Base-by-base conservation (phyloP, 1,140 invertebrate species). In the Macrostomum lignano region DNA sequence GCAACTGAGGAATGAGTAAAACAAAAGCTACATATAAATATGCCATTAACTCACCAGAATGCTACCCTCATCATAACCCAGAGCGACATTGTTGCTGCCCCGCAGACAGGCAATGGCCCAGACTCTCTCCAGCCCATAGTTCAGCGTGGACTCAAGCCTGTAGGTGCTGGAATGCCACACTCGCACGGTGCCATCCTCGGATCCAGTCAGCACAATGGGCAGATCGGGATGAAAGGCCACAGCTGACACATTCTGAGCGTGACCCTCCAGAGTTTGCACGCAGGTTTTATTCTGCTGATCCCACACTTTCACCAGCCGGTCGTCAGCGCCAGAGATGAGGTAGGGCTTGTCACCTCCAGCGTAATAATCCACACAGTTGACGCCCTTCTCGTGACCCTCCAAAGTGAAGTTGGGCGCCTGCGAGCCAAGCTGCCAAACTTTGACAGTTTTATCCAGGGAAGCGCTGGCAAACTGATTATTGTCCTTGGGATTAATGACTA, bases 381-480 rank as follows among this genome's bases (percentile, higher is more conserved):
- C 81, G 25, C 88, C 88, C 51, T 94, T 94, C 42, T 93, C 84
- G 45, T 98, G 91, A 0, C 88, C 91, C 50, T 96, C 84, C 3
- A 96, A 54, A 0, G 88, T 96, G 50, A 98, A 98, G 59, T 98
- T 98, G 0, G 88, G 77, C 2, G 72, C 73, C n/a, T 72, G 70
- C 0, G 84, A 91, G 2, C 88, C 91, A 11, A 94, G 62, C 47
- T 93, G 82, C 84, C 84, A 93, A 7, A 91, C 77, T 67, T 96
- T 98, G 4, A 98, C 71, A 1, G 82, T 93, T 39, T 79, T 69
- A 58, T 98, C 91, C 1, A 98, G 62, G 14, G 86, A 94, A 17
- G 86, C 91, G 49, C 78, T 88, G 3, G 86, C 91, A 62, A 98
- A 96, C n/a, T 86, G 94, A 51, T 98, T 98, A 53, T 94, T 96